A percentile compares a stretch with the other conserved stretches of the same genome.
phyloP scores from a whole-genome alignment of 30 jellyfish, hydroid and myxozoan species.

The Cassiopea andromeda region DNA sequence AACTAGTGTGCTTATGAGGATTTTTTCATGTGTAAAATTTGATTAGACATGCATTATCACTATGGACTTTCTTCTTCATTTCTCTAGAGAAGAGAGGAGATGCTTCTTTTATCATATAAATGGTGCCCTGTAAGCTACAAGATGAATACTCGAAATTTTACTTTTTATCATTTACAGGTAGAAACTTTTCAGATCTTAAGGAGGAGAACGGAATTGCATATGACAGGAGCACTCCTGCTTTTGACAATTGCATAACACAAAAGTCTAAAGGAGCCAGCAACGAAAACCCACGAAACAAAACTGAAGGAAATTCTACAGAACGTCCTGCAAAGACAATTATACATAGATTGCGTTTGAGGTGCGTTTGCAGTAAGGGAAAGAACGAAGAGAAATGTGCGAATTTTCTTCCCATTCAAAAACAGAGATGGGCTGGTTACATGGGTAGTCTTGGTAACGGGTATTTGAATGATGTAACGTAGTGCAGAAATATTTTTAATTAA shows the following conservation, averaged over 20 bases:
- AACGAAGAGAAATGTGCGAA: slow-evolving; percentile 66
- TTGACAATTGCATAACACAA: neutral
- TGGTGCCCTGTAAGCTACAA: too few species aligned
- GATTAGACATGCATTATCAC: too few species aligned
- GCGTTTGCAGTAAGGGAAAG: slow-evolving; percentile 65
- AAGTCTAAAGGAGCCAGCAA: neutral
- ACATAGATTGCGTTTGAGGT: slow-evolving; percentile 65
- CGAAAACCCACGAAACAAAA: neutral
- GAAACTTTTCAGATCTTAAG: neutral
- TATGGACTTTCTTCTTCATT: too few species aligned
- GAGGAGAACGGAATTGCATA: neutral
- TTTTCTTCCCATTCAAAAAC: slow-evolving; percentile 79
- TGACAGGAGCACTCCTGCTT: neutral
- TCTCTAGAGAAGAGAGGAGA: too few species aligned
- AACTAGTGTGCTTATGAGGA: too few species aligned
- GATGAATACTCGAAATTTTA: neutral
- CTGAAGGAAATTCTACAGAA: neutral
- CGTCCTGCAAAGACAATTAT: slow-evolving; percentile 26
- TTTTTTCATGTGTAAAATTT: too few species aligned
- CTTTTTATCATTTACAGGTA: neutral
- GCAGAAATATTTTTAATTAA: neutral
- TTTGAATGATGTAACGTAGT: slow-evolving; percentile 46
- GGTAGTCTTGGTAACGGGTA: slow-evolving; percentile 91
- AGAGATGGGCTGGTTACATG: slow-evolving; percentile 99
- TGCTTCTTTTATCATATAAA: too few species aligned